phyloP scores from a whole-genome alignment of 2,113 vertebrate species.

The Cyphomyrus plagiostoma region DNA sequence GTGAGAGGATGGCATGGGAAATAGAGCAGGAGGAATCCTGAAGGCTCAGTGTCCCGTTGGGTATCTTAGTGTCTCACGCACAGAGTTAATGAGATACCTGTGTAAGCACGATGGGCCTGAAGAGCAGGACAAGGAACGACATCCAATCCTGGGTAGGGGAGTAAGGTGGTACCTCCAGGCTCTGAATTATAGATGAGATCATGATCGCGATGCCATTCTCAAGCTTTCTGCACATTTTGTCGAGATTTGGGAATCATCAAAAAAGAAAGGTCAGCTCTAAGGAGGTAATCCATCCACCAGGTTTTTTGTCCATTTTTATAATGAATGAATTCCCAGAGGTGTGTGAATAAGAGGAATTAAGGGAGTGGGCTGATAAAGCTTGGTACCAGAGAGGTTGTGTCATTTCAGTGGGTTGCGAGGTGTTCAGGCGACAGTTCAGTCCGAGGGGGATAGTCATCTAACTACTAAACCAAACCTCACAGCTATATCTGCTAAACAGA shows the following conservation, averaged over 20 bases:
- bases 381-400: background rate
- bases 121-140: background rate
- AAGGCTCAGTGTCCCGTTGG: background rate
- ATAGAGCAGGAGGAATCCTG: background rate
- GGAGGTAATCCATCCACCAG: background rate
- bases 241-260: background rate
- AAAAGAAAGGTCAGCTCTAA: background rate
- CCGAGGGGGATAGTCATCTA: background rate
- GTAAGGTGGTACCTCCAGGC: background rate
- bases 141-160: background rate
- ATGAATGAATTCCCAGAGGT: background rate
- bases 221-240: background rate
- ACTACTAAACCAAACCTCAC: background rate
- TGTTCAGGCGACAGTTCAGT: background rate
- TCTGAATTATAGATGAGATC: conserved; percentile 16
- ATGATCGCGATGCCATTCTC: background rate
- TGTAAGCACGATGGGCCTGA: background rate
- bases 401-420: background rate
- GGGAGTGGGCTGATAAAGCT: background rate
- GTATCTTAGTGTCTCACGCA: background rate
- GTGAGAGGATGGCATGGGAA: background rate
- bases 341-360: background rate
- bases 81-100: background rate
- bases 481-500: background rate
- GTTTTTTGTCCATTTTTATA: background rate